phyloP scores from a whole-genome alignment of 2,797 vertebrate genomes.

The Diplodus sargus region DNA sequence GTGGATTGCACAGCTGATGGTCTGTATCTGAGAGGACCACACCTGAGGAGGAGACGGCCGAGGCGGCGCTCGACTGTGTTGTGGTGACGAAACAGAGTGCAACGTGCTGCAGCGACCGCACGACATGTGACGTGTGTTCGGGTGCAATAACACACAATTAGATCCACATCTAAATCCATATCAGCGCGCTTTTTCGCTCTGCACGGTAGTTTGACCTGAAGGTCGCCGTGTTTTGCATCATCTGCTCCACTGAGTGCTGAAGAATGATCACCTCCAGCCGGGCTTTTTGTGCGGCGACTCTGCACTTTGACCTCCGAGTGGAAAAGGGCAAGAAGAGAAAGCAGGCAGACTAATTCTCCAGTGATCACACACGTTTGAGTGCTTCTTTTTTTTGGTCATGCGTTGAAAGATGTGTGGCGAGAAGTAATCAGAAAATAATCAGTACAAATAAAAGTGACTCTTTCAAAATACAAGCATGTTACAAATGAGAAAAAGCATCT shows the following conservation, averaged over 20 bases:
- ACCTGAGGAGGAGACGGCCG: constrained; percentile 82
- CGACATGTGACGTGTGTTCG: constrained; percentile 25
- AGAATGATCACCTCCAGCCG: constrained; percentile 64
- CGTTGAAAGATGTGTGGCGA: constrained; percentile 8
- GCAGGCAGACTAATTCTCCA: constrained; percentile 23
- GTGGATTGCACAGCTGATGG: constrained; percentile 86
- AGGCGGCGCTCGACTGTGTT: constrained; percentile 14
- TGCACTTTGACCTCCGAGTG: constrained; percentile 67
- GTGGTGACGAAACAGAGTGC: constrained; percentile 40
- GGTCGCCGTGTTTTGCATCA: constrained; percentile 66
- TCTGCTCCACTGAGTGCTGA: constrained; percentile 74
- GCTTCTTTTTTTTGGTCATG: constrained; percentile 3
- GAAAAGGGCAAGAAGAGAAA: constrained; percentile 10
- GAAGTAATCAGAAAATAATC: constrained; percentile 1
- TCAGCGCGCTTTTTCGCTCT: constrained; percentile 8
- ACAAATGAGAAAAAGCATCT: neutral
- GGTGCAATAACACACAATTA: neutral
- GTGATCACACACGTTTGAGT: constrained; percentile 34
- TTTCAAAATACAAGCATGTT: neutral
- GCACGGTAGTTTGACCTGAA: constrained; percentile 31
- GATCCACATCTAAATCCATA: constrained; percentile 48
- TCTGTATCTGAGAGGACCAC: constrained; percentile 88
- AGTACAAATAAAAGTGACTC: neutral
- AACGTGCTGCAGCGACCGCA: constrained; percentile 3
- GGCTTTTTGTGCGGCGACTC: constrained; percentile 37